Base-by-base conservation (phyloP, 2,888 invertebrate genomes). In the Drosophila mercatorum region DNA sequence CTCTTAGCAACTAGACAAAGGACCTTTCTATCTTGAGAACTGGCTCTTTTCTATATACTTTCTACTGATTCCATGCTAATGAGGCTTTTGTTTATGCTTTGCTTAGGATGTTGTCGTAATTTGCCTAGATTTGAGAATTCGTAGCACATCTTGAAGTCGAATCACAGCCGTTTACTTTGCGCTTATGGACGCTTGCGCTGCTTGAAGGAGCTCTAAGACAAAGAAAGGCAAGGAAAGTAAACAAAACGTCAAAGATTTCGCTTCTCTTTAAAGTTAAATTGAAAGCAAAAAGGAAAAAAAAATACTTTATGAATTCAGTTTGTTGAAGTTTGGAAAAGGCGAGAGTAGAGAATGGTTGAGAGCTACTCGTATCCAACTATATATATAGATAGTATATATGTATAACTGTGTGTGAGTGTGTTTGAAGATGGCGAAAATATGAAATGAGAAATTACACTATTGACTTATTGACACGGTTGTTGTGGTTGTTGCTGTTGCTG, bases 371-470 rank as follows among this genome's bases (percentile, higher is more conserved):
- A 14, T 5, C 7, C 26, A 46, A 46, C 46, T 46, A 46, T 28
- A 3, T 46, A 57, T 38, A 6, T 28, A 55, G 22, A 28, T 67
- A 46, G 22, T 28, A 17, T 41, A 17, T 55, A 17, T 55, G 22
- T 22, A 57, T 38, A 6, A 22, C 3, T 43, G 10, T 49, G 28
- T 28, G 28, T 28, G 44, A 11, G 1, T 17, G 43, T 46, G 31
- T 56, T 52, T 57, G 46, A 52, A 10, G 57, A 34, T 49, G 61
- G 47, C 53, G 51, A 64, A 86, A 85, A 79, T 80, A 72, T 83
- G 79, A 83, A 83, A 83, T 68, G 79, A 68, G 79, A 81, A 83
- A 83, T 86, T 86, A 79, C 74, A 86, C 86, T 86, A 83, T 83
- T 83, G 86, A 83, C 83, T 83, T 77, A 83, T 77, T 76, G 76